Conservation (phyloP, 1,140 invertebrate genomes). For the Carcinoscorpius rotundicauda region DNA sequence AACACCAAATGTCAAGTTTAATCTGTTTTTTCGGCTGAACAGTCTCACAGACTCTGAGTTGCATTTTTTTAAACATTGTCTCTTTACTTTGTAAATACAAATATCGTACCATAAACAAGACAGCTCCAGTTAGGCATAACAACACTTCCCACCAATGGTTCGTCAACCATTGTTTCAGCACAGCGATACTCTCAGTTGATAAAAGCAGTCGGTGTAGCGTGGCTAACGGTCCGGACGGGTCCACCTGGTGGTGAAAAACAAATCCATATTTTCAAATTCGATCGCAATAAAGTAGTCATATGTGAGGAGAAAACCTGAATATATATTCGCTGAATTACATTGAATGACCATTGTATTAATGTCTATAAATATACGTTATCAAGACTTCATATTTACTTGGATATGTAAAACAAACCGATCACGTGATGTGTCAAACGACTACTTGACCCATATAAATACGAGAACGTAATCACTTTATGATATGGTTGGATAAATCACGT, state of each 20-base stretch:
- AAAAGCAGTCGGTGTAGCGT: conserved; percentile 72
- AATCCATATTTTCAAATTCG: conserved; percentile 1
- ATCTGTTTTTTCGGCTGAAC: neutral
- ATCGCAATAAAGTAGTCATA: neutral
- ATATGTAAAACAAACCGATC: too few species aligned
- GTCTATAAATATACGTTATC: too few species aligned
- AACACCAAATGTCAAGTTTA: neutral
- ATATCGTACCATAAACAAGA: conserved; percentile 13
- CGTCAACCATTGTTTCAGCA: conserved; percentile 62
- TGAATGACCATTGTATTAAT: too few species aligned
- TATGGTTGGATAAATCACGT: too few species aligned
- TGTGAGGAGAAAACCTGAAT: neutral
- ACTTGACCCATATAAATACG: too few species aligned
- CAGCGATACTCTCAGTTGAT: conserved; percentile 76
- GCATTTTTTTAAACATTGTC: too few species aligned
- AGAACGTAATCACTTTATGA: too few species aligned
- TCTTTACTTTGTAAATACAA: neutral
- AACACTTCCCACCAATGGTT: conserved; percentile 21
- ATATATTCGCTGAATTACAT: neutral
- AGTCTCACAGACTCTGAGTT: neutral
- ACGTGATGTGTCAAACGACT: too few species aligned
- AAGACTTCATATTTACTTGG: too few species aligned
- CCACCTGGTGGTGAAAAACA: conserved; percentile 44
- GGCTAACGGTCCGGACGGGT: conserved; percentile 86
- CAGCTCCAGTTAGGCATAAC: conserved; percentile 1